Evolutionary conservation across 2,113 vertebrate genomes (phyloP).

Genomic region (Albula glossodonta): DNA sequence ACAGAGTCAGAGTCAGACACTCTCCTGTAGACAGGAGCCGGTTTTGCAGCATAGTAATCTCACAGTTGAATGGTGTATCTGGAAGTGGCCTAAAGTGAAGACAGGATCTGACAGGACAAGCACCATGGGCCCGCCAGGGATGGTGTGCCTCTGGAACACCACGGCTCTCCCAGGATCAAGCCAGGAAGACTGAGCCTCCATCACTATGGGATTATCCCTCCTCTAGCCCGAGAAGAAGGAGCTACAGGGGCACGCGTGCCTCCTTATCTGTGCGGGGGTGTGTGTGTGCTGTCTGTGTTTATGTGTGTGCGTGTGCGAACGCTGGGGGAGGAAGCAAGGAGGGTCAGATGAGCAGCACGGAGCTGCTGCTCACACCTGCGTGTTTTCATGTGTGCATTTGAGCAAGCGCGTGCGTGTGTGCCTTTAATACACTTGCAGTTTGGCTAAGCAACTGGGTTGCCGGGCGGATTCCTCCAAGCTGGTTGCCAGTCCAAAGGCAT

Average conservation of each 20-base stretch:
- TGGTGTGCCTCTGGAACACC: background rate
- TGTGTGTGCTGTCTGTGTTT: background rate
- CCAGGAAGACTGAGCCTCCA: background rate
- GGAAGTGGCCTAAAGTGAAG: background rate
- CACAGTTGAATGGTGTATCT: background rate
- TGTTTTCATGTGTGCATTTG: background rate
- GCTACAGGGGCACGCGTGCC: too few relatives aligned
- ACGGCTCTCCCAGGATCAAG: background rate
- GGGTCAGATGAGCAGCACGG: background rate
- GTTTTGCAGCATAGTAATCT: background rate
- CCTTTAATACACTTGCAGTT: background rate
- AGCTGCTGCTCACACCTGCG: background rate
- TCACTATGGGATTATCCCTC: background rate
- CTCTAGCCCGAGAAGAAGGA: background rate
- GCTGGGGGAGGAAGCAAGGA: background rate
- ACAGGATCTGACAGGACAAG: background rate
- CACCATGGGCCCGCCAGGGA: background rate
- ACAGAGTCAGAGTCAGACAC: background rate
- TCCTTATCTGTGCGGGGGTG: background rate
- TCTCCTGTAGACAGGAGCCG: background rate
- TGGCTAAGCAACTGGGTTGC: background rate
- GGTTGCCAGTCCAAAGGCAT: background rate
- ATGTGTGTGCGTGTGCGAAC: background rate
- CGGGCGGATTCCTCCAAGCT: background rate
- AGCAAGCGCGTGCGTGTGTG: background rate